These are phyloP conservation scores for Etia nguti DNA, from an alignment of 2,113 vertebrate species.

Conservation along the genomic window DNA sequence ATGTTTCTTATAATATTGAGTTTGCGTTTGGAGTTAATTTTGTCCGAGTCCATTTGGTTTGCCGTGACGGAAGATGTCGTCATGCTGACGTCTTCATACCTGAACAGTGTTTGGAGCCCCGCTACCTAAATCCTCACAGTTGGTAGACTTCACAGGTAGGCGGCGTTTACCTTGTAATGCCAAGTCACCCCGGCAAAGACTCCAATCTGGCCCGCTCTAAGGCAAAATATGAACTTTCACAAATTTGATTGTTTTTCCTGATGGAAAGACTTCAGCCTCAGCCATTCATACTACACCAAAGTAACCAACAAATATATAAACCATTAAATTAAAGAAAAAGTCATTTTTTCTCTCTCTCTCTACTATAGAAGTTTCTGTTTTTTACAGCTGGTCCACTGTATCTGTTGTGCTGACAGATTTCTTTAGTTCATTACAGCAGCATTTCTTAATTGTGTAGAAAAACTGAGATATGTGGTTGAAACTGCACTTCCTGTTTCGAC, in stretches of 20 bases:
- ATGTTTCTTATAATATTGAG: constrained; percentile 69
- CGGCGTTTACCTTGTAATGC: neutral
- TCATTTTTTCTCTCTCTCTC: neutral
- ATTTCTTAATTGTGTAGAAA: neutral
- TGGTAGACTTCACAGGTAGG: neutral
- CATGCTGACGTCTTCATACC: neutral
- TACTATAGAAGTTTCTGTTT: neutral
- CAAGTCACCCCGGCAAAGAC: neutral
- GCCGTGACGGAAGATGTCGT: neutral
- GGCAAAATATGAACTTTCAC: neutral
- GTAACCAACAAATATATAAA: neutral
- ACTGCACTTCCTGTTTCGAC: neutral
- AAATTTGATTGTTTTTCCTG: neutral
- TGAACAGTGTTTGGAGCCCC: neutral
- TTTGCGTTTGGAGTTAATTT: neutral
- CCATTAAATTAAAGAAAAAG: neutral
- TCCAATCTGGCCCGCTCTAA: fast-evolving
- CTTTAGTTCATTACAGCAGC: neutral
- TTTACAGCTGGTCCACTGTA: neutral
- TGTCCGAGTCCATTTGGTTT: neutral
- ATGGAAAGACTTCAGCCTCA: neutral
- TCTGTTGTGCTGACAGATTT: neutral
- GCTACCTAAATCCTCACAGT: neutral
- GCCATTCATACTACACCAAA: neutral
- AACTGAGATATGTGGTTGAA: neutral